Base-by-base conservation (phyloP, 2,113 vertebrate genomes). In the Anguilla japonica region DNA sequence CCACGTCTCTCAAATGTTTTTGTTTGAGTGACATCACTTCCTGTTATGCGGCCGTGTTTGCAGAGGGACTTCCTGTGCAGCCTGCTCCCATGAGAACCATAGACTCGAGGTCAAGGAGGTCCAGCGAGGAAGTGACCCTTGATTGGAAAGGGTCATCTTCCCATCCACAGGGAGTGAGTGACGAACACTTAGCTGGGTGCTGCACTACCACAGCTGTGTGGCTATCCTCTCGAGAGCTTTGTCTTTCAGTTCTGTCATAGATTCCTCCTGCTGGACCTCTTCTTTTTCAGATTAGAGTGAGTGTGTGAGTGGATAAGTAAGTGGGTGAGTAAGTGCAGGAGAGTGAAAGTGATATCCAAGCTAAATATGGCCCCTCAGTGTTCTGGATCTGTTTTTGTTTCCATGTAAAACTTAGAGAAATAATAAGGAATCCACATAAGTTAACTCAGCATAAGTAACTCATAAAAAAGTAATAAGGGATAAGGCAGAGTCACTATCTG, bases 11-110 rank as follows among this genome's bases (percentile, higher is more conserved):
- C 50, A 82, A 75, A 41, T 82, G 14, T 53, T 83, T 87, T 89
- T 82, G 79, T 41, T 46, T 5, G 20, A 18, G 50, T 90, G 53
- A 84, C 83, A 85, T 92, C 87, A 90, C 43, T 91, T 92, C 89
- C 88, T 90, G 50, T 88, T 87, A 41, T n/a, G 79, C 46, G 87
- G 82, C 41, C 43, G 6, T 82, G 79, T 80, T 84, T 87, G 79
- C 67, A 86, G 60, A 85, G 85, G 57, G 85, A 88, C 83, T 89
- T 91, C 89, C 82, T 89, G 87, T 82, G 85, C 60, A 60, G 39
- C 79, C 39, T 56, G 57, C 46, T 91, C 87, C 87, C 89, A 79
- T 89, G 86, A 86, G 87, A 90, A 89, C 43, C 34, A 13, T 34
- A 83, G 40, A 5, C 57, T 41, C 26, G n/a, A 57, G 83, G 87